phyloP scores from a whole-genome alignment of 2,113 vertebrate species.

The Elephas maximus region DNA sequence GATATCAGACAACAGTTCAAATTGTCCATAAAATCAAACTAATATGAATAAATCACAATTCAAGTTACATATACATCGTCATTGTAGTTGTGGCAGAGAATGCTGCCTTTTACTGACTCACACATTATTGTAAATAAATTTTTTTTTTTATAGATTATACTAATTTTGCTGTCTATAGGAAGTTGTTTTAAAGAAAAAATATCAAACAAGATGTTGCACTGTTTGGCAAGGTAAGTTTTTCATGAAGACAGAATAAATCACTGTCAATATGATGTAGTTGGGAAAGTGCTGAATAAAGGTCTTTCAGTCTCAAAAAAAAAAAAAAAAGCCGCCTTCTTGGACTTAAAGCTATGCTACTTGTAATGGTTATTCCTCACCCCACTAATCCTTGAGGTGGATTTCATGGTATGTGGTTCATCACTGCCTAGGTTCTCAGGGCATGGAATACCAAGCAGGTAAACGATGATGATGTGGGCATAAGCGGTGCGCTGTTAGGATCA shows the following conservation, averaged over 20 bases:
- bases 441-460: not conserved
- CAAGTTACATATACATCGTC: not conserved
- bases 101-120: not conserved
- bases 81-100: not conserved
- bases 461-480: not conserved
- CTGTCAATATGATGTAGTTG: not conserved
- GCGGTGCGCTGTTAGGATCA: no score
- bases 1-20: no score
- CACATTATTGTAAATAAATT: not conserved
- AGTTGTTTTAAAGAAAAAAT: constrained; percentile 42
- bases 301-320: not conserved
- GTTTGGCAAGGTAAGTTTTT: not conserved
- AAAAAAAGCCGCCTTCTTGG: not conserved
- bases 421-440: not conserved
- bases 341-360: not conserved
- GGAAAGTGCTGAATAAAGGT: not conserved
- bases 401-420: not conserved
- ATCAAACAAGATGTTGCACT: not conserved
- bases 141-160: not conserved
- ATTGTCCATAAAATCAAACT: no score
- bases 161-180: not conserved
- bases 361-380: not conserved
- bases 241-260: not conserved
- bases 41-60: no score
- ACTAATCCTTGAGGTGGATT: not conserved